Base-by-base conservation (phyloP, 2,888 invertebrate genomes). In the Zhuqinia jingwanae region DNA sequence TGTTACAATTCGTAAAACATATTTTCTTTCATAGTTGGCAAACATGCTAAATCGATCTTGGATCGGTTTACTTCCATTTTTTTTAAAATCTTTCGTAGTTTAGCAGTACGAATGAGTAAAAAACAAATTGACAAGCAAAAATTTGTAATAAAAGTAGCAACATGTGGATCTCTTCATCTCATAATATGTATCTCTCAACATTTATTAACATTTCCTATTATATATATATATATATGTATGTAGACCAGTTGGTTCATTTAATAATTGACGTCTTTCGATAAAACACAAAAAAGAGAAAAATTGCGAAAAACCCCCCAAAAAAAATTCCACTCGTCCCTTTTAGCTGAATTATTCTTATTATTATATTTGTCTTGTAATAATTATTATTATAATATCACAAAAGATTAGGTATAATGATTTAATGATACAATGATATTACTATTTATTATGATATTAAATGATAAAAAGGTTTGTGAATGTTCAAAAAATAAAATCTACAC, bases 211-310 rank as follows among this genome's bases (percentile, higher is more conserved):
- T 36, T 63, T n/a, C 30, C 13, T 3, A 63, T 76, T 30, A 63
- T 45, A 36, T 17, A 56, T 79, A 78, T n/a, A 65, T 70, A 45
- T 20, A 45, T 20, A 13, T 27, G 45, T 42, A 15, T 11, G 17
- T n/a, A 58, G 53, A 77, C 36, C 36, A 75, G 70, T 85, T 85
- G 80, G 80, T 80, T 85, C 60, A 45, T 76, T 75, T 80, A 80
- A 79, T 76, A 85, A 75, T 75, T 80, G 80, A 85, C 85, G 85
- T 85, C 85, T 85, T 85, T 85, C 85, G 85, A 63, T 80, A 75
- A 79, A 80, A 63, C 5, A 36, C 17, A 17, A 63, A n/a, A n/a
- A n/a, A n/a, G n/a, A 63, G 30, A 17, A n/a, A 25, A 60, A 25
- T 60, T n/a, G n/a, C n/a, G 25, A 25, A 70, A 22, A 68, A 47